Evolutionary conservation across 2,797 vertebrate species (phyloP), one percentile per base, ranked within the genome.

Genomic region (Apogon hyalosoma): DNA sequence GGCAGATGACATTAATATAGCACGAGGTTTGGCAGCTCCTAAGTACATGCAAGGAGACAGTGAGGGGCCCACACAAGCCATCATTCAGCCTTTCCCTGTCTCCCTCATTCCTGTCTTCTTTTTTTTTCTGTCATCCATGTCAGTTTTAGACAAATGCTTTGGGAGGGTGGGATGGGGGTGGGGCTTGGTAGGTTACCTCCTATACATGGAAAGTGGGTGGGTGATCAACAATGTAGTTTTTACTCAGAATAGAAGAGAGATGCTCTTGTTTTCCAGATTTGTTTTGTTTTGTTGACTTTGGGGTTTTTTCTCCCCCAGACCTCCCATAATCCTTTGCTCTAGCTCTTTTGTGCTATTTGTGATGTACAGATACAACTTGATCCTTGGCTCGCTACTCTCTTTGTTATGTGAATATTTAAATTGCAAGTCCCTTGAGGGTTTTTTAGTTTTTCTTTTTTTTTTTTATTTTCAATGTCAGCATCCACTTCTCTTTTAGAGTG

Each of bases 1-100:
- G 85, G 83, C 86, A 86, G 82, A 90, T 87, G 89, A 91, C 88
- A 84, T 86, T 90, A 92, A 90, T 92, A 91, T 92, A 85, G 87
- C 85, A 89, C 80, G 68, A 71, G 75, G 64, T 81, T 85, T 90
- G 86, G 88, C 87, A 89, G 79, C 71, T 87, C 84, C 75, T 87
- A 81, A 89, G 87, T 73, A 86, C 69, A 75, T 71, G 84, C 64
- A 58, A 61, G 74, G 15, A 83, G 70, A 68, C 45, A 49, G 67
- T 24, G 38, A 33, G 40, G 28, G 58, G 53, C 8, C 33, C 52
- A 31, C 65, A 78, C 67, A 57, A 63, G 46, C 77, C 65, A 66
- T 83, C 87, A 80, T 39, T 88, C 88, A 87, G 80, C 54, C 28
- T 75, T 45, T 46, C 42, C 21, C 7, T 21, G 46, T n/a, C 59